Conservation (phyloP, 1,140 invertebrate genomes). For the Drosophila insularis region DNA sequence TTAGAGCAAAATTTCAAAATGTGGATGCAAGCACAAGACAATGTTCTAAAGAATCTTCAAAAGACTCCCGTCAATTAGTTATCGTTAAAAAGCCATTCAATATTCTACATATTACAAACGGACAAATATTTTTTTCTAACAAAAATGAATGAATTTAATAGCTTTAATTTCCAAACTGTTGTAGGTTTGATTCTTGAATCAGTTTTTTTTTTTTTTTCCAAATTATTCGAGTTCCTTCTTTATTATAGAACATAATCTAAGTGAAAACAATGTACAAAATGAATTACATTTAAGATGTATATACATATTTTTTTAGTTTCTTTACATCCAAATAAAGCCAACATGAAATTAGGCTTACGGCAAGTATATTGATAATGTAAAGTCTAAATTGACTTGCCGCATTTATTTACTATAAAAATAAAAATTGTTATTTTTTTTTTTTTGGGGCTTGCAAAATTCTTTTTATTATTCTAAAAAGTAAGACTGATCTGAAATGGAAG, state of each 20-base stretch:
- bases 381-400: neutral
- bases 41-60: conserved; percentile 25
- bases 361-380: neutral
- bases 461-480: no score
- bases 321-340: neutral
- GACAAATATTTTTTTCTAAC: neutral
- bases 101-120: no score
- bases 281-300: neutral
- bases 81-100: no score
- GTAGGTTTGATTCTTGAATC: neutral
- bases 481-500: no score
- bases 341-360: neutral
- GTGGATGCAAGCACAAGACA: conserved; percentile 41
- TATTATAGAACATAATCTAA: neutral
- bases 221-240: neutral
- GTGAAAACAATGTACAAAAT: neutral
- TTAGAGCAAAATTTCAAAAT: conserved; percentile 45
- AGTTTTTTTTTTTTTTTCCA: neutral
- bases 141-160: neutral
- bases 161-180: conserved; percentile 7
- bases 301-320: neutral
- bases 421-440: no score
- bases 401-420: no score
- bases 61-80: conserved; percentile 4
- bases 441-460: no score